Evolutionary conservation across 2,797 vertebrate genomes (phyloP), one percentile per base, ranked within the genome.

Genomic region (Chloroceryle amazona): DNA sequence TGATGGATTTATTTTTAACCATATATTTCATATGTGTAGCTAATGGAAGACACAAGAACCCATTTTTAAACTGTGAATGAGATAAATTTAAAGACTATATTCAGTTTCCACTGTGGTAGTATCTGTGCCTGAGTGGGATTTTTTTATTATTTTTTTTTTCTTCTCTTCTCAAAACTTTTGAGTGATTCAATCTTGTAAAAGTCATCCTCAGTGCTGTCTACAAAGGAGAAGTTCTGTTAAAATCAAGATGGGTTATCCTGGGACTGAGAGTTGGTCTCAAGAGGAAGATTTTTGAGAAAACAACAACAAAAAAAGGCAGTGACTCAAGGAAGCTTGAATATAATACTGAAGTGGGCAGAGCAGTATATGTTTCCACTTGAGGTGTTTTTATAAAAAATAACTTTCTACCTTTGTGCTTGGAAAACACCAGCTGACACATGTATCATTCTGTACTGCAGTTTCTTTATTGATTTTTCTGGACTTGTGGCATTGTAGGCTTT

Each of bases 401-500:
- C 39, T 72, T 90, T 93, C 51, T 90, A 54, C 58, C 42, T 79
- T 83, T 89, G 33, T 67, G 72, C 51, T 96, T 92, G 47, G 79
- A 44, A 82, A 81, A 14, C 35, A 83, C 67, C 68, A 63, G n/a
- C 46, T 88, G 87, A 67, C 11, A 11, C 42, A 42, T 60, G 65
- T 76, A 89, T 92, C 63, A 52, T 51, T 89, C 57, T 46, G 75
- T 61, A 16, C 75, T 89, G 60, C 47, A 80, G 54, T 39, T 84
- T 88, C 61, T 78, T 80, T 91, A 86, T 86, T 88, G 87, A 90
- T 93, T 95, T 92, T 85, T 67, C 42, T 73, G 63, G 79, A 49
- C 79, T 89, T 72, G 51, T 74, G 71, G 54, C 52, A 85, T 51
- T 95, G 49, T 52, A 61, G 63, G 61, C 81, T 81, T 95, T 90